Base-by-base conservation (phyloP, 2,888 invertebrate species). In the Eumacrocentrus americanus region DNA sequence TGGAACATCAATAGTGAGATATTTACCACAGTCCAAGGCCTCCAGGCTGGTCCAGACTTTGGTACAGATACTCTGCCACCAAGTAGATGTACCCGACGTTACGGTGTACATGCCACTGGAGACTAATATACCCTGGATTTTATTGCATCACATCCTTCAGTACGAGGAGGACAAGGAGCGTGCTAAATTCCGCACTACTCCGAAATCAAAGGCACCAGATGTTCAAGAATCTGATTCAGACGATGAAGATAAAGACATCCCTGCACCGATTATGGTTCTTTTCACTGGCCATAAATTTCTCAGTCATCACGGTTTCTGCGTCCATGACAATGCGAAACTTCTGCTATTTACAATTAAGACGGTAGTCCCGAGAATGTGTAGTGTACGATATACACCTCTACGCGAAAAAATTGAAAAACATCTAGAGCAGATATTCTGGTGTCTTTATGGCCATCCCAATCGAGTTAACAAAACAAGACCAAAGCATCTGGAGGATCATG, bases 221-320 rank as follows among this genome's bases (percentile, higher is more conserved):
- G 72, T 72, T 5, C 60, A 63, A 29, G 57, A 60, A 14, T 63
- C 63, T 6, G 62, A 66, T 1, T 42, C 60, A 3, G 81, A 81
- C 25, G 82, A 83, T 35, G 82, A 83, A 40, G 81, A 84, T 9
- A 87, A 87, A 64, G 87, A 87, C 58, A 81, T 91, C 20, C 91
- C 91, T 1, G 84, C 88, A 48, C 91, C 93, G 0, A 82, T 94
- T 51, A 86, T 89, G 81, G 84, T 94, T 61, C 82, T 95, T 58
- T 91, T 92, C 74, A 88, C 90, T 40, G 94, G 89, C 1, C 95
- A 95, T 78, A 93, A 94, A 70, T 91, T 91, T 76, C 83, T 95
- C 42, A 94, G 94, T 60, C 88, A 88, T 70, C 86, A 87, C 56
- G 86, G 87, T 0, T 93, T 91, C 91, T 95, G 95, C 75, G 87